Evolutionary conservation across 1,140 invertebrate genomes (phyloP), one percentile per base, ranked within the genome.

Genomic region (Bursaphelenchus mucronatus): DNA sequence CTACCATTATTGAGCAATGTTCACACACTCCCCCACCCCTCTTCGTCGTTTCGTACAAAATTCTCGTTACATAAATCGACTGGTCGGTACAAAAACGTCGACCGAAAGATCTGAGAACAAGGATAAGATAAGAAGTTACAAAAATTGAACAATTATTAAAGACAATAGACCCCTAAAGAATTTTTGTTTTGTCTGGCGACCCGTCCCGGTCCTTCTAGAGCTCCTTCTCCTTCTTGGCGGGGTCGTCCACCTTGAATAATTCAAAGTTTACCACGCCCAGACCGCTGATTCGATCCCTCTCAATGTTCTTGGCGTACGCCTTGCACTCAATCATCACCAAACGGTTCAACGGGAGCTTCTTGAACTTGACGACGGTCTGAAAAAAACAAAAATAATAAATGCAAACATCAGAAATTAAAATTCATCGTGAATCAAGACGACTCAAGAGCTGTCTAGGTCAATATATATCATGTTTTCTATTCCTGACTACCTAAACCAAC

Each of bases 341-440:
- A 15, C 75, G 80, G 57, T 81, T 81, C 9, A 57, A 46, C 10
- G 79, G 80, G 21, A 81, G 68, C 1, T 61, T 63, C 3, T 61
- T 73, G 71, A 80, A 80, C 56, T 81, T 81, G 30, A 80, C 76
- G 64, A 80, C 76, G 3, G 78, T 79, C 77, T 79, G 57, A 51
- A 74, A 70, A 45, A 5, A 19, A 19, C 52, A 9, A 7, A 41
- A 43, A 13, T 15, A 9, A 59, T 15, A 52, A 66, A 30, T 11
- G 15, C 5, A 11, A 4, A 11, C 30, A 8, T 40, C 39, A 11
- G 15, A 13, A 13, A 30, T 40, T 57, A 39, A 57, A 44, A n/a
- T 41, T 61, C 49, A 17, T 54, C n/a, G 3, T 63, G 15, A 15
- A n/a, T 8, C 8, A 61, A 19, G 30, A 64, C 30, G 7, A n/a